Evolutionary conservation across 2,113 vertebrate genomes (phyloP).

Genomic region (human (Homo sapiens)): GRCh38 chr20:40773501-40774000

Average conservation of each 20-base stretch:
- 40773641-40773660: no score
- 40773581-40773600: not conserved
- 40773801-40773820: not conserved
- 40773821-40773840: not conserved
- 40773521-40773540: not conserved
- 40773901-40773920: not conserved
- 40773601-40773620: not conserved
- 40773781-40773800: not conserved
- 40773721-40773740: not conserved
- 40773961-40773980: not conserved
- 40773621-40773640: not conserved
- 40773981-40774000: not conserved
- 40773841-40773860: not conserved
- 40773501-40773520: not conserved
- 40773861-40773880: not conserved
- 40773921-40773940: conserved; percentile 16
- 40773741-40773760: not conserved
- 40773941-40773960: not conserved
- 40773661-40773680: not conserved
- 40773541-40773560: not conserved
- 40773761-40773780: not conserved
- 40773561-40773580: fast-evolving
- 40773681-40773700: fast-evolving
- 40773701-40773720: not conserved
- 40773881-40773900: not conserved